Evolutionary conservation across 2,888 invertebrate genomes (phyloP).

Genomic region (Lasioglossum zephyrum): DNA sequence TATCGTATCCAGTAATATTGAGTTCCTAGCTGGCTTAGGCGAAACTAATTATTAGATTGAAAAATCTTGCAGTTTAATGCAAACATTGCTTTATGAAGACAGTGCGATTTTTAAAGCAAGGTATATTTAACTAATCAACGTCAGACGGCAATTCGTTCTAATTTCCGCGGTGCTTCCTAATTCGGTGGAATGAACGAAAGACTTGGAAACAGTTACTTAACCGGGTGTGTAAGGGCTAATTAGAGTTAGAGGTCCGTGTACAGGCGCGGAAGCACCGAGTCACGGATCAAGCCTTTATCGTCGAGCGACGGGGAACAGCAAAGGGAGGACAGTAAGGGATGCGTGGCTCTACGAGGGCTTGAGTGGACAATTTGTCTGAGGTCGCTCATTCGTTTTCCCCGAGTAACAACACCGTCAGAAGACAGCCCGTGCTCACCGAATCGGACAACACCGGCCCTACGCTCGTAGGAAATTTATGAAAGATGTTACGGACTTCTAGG

Average conservation of each 20-base stretch:
- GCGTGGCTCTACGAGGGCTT: conserved; percentile 53
- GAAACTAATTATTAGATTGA: no score
- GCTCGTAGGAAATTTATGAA: conserved; percentile 19
- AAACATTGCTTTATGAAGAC: not conserved
- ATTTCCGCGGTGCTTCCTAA: conserved; percentile 18
- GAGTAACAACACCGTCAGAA: conserved; percentile 45
- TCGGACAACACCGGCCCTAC: conserved; percentile 38
- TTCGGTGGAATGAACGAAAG: conserved; percentile 12
- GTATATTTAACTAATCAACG: not conserved
- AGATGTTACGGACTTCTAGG: not conserved
- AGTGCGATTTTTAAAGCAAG: no score
- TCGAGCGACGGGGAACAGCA: conserved; percentile 22
- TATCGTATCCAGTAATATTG: no score
- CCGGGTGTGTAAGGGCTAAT: conserved; percentile 42
- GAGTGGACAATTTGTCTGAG: conserved; percentile 69
- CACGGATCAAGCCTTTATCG: conserved; percentile 58
- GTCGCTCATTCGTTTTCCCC: conserved; percentile 45
- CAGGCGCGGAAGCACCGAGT: conserved; percentile 23
- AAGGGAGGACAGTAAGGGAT: conserved; percentile 60
- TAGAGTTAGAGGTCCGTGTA: conserved; percentile 40
- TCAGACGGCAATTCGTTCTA: not conserved
- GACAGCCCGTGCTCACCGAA: conserved; percentile 43
- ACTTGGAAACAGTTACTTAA: conserved; percentile 30
- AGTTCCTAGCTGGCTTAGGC: no score
- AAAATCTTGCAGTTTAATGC: not conserved